These are phyloP conservation scores for Drymodes brunneopygia DNA, from an alignment of 2,113 vertebrate species.

Conservation along the genomic window DNA sequence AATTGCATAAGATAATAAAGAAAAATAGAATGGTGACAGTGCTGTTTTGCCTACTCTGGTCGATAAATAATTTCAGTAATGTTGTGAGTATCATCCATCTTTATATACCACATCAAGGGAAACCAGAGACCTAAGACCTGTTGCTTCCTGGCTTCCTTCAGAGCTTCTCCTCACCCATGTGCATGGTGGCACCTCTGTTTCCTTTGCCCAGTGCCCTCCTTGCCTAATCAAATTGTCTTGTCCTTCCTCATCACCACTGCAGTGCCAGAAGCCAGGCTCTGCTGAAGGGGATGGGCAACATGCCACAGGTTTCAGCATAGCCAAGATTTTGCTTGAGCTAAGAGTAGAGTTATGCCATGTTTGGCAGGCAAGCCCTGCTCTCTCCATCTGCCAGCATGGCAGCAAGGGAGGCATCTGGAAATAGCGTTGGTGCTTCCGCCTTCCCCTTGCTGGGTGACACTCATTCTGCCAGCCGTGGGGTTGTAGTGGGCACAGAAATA, in stretches of 20 bases:
- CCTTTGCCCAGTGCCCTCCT: accelerated
- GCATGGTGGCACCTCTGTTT: background rate
- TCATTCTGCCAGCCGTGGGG: accelerated
- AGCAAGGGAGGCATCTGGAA: slow-evolving; percentile 23
- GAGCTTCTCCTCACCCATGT: accelerated
- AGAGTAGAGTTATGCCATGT: background rate
- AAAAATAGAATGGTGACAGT: background rate
- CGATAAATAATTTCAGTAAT: slow-evolving; percentile 31
- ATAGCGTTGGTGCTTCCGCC: accelerated
- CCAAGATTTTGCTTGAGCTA: background rate
- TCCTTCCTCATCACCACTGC: background rate
- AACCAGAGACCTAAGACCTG: background rate
- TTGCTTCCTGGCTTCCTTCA: background rate
- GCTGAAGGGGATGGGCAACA: background rate
- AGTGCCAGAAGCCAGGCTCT: background rate
- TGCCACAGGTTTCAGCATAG: background rate
- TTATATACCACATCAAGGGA: background rate
- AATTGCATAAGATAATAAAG: background rate
- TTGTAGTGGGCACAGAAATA: background rate
- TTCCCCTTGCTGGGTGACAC: background rate
- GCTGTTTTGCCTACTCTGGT: background rate
- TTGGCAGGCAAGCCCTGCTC: background rate
- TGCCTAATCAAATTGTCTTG: accelerated
- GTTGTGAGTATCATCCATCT: background rate
- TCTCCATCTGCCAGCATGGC: background rate